A percentile compares a stretch with the other conserved stretches of the same genome.
Conservation (phyloP, 30 jellyfish, hydroid and myxozoan species). For the Aurelia sp. region DNA sequence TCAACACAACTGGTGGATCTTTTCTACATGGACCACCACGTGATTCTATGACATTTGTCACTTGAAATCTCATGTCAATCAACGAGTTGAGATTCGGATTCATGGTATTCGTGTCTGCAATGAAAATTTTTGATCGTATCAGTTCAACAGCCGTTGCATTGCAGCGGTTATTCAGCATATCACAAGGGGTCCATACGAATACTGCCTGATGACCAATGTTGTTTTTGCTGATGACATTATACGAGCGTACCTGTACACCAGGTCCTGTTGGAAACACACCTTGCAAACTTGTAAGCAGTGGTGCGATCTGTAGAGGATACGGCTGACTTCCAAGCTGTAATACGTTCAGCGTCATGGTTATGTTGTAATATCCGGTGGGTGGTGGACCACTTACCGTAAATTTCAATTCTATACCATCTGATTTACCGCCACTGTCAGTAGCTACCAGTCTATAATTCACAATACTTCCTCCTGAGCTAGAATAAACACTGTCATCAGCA, state of each 20-base stretch:
- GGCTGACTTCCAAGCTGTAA: conserved; percentile 8
- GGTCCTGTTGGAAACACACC: conserved; percentile 13
- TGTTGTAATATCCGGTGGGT: conserved; percentile 52
- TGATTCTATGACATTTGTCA: conserved; percentile 38
- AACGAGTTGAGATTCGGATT: conserved; percentile 4
- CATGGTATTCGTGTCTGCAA: conserved; percentile 29
- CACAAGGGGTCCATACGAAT: conserved; percentile 57
- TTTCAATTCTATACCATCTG: background rate
- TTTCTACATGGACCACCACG: conserved; percentile 51
- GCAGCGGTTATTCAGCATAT: conserved; percentile 18
- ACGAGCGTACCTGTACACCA: conserved; percentile 54
- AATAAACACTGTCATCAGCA: conserved; percentile 32
- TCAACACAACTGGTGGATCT: conserved; percentile 31
- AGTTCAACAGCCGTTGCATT: conserved; percentile 1
- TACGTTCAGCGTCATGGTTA: conserved; percentile 46
- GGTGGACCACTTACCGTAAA: conserved; percentile 27
- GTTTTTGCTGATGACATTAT: background rate
- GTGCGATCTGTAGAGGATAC: conserved; percentile 18
- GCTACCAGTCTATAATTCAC: conserved; percentile 31
- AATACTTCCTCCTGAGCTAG: background rate
- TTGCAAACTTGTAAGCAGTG: conserved; percentile 12
- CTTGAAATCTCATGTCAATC: conserved; percentile 31
- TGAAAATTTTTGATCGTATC: conserved; percentile 21
- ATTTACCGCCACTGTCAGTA: conserved; percentile 56
- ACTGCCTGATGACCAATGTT: conserved; percentile 4